Percentiles rank a stretch among this genome's conserved stretches.
Conservation (phyloP, 2,113 vertebrate genomes). For the Trachemys scripta region DNA sequence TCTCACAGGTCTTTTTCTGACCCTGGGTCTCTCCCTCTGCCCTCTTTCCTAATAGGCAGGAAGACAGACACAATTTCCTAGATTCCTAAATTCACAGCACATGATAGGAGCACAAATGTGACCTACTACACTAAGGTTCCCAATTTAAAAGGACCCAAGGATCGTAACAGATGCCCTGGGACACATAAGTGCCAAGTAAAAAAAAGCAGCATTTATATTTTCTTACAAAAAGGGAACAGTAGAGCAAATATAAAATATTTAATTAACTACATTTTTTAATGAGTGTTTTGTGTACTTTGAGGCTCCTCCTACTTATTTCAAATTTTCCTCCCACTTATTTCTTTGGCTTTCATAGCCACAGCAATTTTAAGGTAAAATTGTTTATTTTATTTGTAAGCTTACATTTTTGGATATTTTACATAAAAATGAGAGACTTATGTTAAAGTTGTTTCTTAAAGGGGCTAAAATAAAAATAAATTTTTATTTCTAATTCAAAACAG, state of each 20-base stretch:
- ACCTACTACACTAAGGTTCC: neutral
- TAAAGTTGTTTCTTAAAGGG: neutral
- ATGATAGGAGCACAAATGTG: neutral
- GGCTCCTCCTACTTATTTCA: neutral
- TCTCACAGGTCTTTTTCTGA: neutral
- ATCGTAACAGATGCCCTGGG: rapidly evolving
- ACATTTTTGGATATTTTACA: neutral
- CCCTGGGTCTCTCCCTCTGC: neutral
- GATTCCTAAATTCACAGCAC: no score
- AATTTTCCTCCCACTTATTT: neutral
- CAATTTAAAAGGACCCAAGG: neutral
- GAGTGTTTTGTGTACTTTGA: neutral
- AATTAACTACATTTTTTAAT: neutral
- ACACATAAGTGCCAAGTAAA: neutral
- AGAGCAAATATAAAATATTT: neutral
- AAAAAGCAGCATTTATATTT: neutral
- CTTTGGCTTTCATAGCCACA: neutral
- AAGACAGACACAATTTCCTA: neutral
- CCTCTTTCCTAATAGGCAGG: neutral
- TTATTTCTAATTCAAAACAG: neutral
- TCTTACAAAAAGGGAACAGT: neutral
- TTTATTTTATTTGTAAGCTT: neutral
- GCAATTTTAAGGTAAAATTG: neutral
- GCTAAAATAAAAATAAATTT: neutral
- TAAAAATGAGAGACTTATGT: rapidly evolving